A percentile compares a stretch with the other conserved stretches of the same genome.
phyloP scores from a whole-genome alignment of 2,113 vertebrate species.

The Cichladusa arquata region DNA sequence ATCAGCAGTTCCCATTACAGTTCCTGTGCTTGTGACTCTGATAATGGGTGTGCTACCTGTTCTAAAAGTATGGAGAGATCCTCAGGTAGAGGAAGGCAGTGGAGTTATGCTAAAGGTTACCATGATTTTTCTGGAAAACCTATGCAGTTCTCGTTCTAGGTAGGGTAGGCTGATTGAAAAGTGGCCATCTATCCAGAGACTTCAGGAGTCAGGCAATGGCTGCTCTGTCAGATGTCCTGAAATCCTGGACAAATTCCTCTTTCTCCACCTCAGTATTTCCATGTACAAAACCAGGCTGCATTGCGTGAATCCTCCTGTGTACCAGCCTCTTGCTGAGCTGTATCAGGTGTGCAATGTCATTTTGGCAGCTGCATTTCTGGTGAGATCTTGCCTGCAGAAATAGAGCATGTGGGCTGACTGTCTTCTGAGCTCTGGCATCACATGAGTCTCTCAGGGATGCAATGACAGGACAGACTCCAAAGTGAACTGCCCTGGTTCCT shows the following conservation, averaged over 20 bases:
- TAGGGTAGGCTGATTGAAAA: background rate
- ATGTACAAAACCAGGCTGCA: background rate
- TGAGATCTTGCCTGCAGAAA: background rate
- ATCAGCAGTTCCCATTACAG: background rate
- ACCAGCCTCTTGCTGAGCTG: background rate
- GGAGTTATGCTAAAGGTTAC: background rate
- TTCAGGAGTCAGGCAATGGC: background rate
- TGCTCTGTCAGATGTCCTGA: background rate
- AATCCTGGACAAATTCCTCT: background rate
- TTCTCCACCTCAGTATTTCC: background rate
- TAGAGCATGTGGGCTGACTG: rapidly evolving
- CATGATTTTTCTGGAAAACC: background rate
- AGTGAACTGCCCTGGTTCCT: background rate
- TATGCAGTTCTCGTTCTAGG: background rate
- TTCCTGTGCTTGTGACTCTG: background rate
- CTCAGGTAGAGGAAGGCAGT: background rate
- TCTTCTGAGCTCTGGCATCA: background rate
- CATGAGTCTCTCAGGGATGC: no score
- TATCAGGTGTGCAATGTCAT: background rate
- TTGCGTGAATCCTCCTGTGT: background rate
- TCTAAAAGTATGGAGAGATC: background rate
- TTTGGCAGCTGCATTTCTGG: background rate
- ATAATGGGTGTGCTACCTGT: background rate
- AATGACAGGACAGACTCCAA: background rate
- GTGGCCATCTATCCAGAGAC: background rate